These are phyloP conservation scores for Callorhinus ursinus DNA, from an alignment of 2,113 vertebrate genomes.

Conservation along the genomic window DNA sequence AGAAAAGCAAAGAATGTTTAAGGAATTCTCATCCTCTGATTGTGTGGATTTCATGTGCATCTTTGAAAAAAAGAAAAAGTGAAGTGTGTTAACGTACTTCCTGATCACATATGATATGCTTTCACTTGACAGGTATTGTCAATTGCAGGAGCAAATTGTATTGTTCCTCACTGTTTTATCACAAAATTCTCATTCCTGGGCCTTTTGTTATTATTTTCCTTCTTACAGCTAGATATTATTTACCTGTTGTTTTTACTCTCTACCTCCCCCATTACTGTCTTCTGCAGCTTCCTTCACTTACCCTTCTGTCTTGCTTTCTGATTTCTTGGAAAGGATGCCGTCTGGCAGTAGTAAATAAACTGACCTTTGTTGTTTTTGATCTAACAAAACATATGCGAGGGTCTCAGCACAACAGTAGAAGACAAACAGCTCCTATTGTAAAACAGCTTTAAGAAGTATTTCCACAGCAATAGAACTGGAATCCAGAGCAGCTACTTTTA, in stretches of 20 bases:
- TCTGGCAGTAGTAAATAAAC: background rate
- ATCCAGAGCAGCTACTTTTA: background rate
- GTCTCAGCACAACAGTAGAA: background rate
- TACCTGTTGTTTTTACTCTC: background rate
- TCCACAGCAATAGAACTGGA: background rate
- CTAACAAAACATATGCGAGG: background rate
- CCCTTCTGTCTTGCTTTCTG: background rate
- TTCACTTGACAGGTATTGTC: background rate
- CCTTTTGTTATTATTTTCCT: background rate
- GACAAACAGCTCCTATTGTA: background rate
- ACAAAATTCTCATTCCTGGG: background rate
- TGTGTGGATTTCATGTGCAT: background rate
- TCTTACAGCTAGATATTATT: background rate
- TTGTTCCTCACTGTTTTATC: background rate
- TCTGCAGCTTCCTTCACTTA: background rate
- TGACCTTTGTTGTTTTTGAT: constrained; percentile 6
- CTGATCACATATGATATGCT: background rate
- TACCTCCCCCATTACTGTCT: background rate
- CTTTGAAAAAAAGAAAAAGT: background rate
- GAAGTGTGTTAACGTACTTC: background rate
- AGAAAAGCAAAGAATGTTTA: background rate
- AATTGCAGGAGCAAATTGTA: background rate
- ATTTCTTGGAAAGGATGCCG: constrained; percentile 23
- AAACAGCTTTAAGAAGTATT: background rate
- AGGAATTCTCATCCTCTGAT: background rate